Conservation (phyloP, 2,888 invertebrate genomes). For the Drosophila helvetica region DNA sequence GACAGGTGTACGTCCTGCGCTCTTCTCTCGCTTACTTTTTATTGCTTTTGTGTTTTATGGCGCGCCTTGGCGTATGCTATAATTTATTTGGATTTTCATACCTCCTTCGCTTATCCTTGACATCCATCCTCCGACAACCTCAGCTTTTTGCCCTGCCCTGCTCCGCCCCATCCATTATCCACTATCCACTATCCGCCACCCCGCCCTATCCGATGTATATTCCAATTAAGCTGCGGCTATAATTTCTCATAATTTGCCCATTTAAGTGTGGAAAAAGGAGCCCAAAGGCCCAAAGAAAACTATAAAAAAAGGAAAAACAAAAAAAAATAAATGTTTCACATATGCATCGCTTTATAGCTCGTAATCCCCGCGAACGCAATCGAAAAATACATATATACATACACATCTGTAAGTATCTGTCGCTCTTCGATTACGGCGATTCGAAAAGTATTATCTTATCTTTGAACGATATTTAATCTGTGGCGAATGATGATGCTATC, state of each 20-base stretch:
- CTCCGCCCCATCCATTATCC: background rate
- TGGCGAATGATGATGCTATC: background rate
- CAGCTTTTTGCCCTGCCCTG: background rate
- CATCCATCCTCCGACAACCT: background rate
- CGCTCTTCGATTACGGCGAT: too few relatives aligned
- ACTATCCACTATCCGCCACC: background rate
- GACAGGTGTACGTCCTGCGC: constrained; percentile 3
- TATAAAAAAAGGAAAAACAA: too few relatives aligned
- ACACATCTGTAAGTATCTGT: background rate
- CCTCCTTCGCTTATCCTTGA: constrained; percentile 38
- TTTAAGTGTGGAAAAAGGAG: constrained; percentile 13
- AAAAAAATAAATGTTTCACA: too few relatives aligned
- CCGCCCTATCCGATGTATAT: constrained; percentile 25
- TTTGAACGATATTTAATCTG: background rate
- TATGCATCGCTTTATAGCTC: background rate
- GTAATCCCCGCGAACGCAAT: too few relatives aligned
- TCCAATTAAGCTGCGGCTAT: constrained; percentile 30
- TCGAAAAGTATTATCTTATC: constrained; percentile 5
- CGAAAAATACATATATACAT: too few relatives aligned
- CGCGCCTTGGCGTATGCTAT: constrained; percentile 58
- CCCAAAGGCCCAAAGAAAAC: background rate
- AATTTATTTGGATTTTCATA: constrained; percentile 61
- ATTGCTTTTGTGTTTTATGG: constrained; percentile 59
- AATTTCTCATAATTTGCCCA: constrained; percentile 35
- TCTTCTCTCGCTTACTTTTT: constrained; percentile 31